phyloP scores from a whole-genome alignment of 2,888 invertebrate species.

The Cheilosia grossa region DNA sequence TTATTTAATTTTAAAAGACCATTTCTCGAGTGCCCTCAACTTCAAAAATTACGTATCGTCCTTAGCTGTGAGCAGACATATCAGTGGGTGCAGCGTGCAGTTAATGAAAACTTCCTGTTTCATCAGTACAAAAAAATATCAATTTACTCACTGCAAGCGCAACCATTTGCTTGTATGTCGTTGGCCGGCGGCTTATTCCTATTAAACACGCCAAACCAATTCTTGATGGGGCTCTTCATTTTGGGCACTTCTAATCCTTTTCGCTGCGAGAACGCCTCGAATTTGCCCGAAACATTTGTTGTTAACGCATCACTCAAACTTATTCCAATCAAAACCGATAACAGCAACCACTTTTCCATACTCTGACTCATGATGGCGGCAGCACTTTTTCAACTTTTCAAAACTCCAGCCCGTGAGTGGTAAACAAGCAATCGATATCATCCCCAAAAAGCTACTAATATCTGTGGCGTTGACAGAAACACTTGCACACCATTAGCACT shows the following conservation, averaged over 20 bases:
- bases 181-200: constrained; percentile 84
- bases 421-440: constrained; percentile 33
- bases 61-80: too few species aligned
- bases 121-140: too few species aligned
- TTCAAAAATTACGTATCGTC: too few species aligned
- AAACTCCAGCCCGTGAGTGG: not conserved
- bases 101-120: too few species aligned
- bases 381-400: constrained; percentile 26
- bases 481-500: not conserved
- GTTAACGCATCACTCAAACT: constrained; percentile 36
- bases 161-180: constrained; percentile 14
- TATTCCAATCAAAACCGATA: constrained; percentile 49
- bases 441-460: constrained; percentile 33
- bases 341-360: constrained; percentile 39
- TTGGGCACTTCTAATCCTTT: constrained; percentile 75
- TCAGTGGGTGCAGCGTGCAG: too few species aligned
- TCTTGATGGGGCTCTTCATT: constrained; percentile 83
- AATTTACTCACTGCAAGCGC: constrained; percentile 56
- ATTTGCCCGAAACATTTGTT: constrained; percentile 44
- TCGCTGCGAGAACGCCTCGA: constrained; percentile 50
- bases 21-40: too few species aligned
- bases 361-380: constrained; percentile 62
- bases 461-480: not conserved
- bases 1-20: too few species aligned
- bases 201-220: constrained; percentile 87